Conservation (phyloP, 2,888 invertebrate species). For the Lepetodrilus schrolli region DNA sequence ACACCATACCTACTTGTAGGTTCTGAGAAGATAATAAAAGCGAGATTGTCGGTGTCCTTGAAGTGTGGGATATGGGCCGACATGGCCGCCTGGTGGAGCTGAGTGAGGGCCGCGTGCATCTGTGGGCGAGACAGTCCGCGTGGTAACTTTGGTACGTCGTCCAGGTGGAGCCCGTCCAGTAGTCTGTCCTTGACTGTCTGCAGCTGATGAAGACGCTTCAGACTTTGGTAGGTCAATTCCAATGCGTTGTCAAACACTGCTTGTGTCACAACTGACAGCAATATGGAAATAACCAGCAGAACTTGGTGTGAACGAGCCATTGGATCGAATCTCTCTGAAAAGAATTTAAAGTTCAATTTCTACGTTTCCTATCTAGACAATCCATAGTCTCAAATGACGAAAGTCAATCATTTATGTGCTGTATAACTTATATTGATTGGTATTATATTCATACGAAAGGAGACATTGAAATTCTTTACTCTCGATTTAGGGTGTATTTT, state of each 20-base stretch:
- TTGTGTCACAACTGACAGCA: conserved; percentile 1
- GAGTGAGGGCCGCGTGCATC: conserved; percentile 7
- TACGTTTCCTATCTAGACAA: too few species aligned
- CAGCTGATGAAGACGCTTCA: conserved; percentile 18
- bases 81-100: neutral
- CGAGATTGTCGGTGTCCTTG: conserved; percentile 1
- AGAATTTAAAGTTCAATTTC: neutral
- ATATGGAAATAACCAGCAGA: neutral
- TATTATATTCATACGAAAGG: too few species aligned
- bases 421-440: too few species aligned
- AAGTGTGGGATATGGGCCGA: neutral
- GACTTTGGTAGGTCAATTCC: neutral
- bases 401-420: too few species aligned
- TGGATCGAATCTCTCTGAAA: neutral
- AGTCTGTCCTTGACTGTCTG: conserved; percentile 23
- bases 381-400: too few species aligned
- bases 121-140: neutral
- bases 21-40: conserved; percentile 14
- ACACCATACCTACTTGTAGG: conserved; percentile 7
- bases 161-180: conserved; percentile 10
- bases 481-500: too few species aligned
- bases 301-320: neutral
- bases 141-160: neutral
- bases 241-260: neutral
- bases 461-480: too few species aligned